Percentiles rank a stretch among this genome's conserved stretches.
These are phyloP conservation scores for Limnothrissa miodon DNA, from an alignment of 2,113 vertebrate species.

Conservation along the genomic window DNA sequence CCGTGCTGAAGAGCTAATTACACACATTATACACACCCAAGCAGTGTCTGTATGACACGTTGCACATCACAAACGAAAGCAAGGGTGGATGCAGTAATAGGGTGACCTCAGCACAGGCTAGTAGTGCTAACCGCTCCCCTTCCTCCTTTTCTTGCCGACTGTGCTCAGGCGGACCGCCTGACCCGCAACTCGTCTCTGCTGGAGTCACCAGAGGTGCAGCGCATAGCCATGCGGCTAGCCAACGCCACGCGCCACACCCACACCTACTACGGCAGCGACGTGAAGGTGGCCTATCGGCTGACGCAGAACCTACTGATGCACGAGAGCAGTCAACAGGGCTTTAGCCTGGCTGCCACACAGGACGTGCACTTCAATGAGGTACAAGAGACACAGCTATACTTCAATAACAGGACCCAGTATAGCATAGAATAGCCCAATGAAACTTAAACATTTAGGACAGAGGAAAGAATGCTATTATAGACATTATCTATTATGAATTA, in stretches of 20 bases:
- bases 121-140: background rate
- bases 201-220: slow-evolving; percentile 74
- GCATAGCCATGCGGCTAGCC: slow-evolving; percentile 74
- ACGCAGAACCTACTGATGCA: slow-evolving; percentile 80
- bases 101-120: background rate
- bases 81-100: background rate
- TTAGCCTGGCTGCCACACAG: slow-evolving; percentile 87
- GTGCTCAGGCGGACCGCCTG: slow-evolving; percentile 75
- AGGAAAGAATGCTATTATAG: background rate
- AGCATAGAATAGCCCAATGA: background rate
- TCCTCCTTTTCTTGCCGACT: background rate
- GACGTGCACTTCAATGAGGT: slow-evolving; percentile 95
- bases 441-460: background rate
- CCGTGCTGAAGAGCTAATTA: background rate
- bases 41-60: background rate
- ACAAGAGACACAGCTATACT: slow-evolving; percentile 10
- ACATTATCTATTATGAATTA: no score
- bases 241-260: slow-evolving; percentile 77
- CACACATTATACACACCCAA: background rate
- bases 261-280: slow-evolving; percentile 84
- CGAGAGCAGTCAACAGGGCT: slow-evolving; percentile 85
- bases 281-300: slow-evolving; percentile 84
- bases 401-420: no score
- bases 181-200: slow-evolving; percentile 73
- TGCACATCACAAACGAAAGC: background rate